These are phyloP conservation scores for Geopemphigus sp. DNA, from an alignment of 1,140 invertebrate genomes.

Conservation along the genomic window DNA sequence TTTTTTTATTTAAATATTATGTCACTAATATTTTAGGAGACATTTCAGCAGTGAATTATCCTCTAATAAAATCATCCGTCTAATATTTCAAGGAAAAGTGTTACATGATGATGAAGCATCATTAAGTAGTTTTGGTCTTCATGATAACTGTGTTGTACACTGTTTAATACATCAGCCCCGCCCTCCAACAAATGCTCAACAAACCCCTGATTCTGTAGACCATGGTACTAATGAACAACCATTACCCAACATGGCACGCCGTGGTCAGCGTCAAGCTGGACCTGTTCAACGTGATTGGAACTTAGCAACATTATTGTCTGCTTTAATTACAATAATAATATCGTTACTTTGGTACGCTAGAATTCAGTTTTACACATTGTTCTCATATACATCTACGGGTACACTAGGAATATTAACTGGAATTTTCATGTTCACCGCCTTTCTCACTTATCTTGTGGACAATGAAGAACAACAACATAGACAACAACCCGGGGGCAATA, in stretches of 20 bases:
- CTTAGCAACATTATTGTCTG: constrained; percentile 57
- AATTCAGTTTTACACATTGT: constrained; percentile 64
- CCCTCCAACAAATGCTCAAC: constrained; percentile 51
- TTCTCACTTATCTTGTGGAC: constrained; percentile 59
- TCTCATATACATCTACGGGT: constrained; percentile 64
- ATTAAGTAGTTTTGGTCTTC: constrained; percentile 73
- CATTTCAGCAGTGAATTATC: constrained; percentile 78
- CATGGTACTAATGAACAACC: constrained; percentile 54
- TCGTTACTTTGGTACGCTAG: constrained; percentile 65
- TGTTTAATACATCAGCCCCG: constrained; percentile 72
- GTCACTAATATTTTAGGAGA: constrained; percentile 61
- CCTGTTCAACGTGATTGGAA: constrained; percentile 54
- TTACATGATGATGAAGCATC: constrained; percentile 73
- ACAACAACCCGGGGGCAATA: constrained; percentile 6
- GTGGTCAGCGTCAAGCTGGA: constrained; percentile 54
- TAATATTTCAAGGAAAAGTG: constrained; percentile 86
- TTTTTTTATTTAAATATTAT: neutral
- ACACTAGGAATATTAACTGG: constrained; percentile 63
- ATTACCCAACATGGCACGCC: constrained; percentile 56
- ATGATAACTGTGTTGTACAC: constrained; percentile 84
- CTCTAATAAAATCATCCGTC: constrained; percentile 72
- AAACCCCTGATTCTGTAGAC: constrained; percentile 51
- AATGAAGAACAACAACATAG: constrained; percentile 55
- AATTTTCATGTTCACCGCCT: constrained; percentile 61
- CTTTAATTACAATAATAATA: constrained; percentile 57